These are phyloP conservation scores for Edolisoma coerulescens DNA, from an alignment of 2,113 vertebrate species.

Conservation along the genomic window DNA sequence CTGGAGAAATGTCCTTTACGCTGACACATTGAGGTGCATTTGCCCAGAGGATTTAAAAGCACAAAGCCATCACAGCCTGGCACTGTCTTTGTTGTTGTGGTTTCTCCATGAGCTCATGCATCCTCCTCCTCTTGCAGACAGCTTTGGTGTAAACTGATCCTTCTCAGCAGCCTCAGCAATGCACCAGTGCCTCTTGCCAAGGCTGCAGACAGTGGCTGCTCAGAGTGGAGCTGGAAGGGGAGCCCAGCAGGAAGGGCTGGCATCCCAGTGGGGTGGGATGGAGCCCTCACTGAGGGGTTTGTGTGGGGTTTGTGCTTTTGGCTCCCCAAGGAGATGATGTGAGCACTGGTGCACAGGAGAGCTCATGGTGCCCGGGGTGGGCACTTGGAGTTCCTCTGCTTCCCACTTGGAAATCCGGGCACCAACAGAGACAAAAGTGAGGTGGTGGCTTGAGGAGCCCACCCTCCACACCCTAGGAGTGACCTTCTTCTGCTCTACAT, in stretches of 20 bases:
- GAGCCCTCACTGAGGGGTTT: not conserved
- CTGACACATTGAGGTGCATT: not conserved
- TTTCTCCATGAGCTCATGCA: not conserved
- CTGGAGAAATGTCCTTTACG: not conserved
- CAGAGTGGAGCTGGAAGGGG: slow-evolving; percentile 25
- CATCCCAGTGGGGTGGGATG: not conserved
- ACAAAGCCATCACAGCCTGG: not conserved
- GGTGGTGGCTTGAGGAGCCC: slow-evolving; percentile 1
- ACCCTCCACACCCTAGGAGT: not conserved
- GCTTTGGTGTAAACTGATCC: not conserved
- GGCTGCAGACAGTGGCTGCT: slow-evolving; percentile 25
- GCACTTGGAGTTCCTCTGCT: not conserved
- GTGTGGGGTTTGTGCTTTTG: not conserved
- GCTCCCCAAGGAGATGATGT: not conserved
- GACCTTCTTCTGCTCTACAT: not conserved
- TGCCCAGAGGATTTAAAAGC: not conserved
- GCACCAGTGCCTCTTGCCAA: not conserved
- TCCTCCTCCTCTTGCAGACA: not conserved
- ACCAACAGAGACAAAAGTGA: not conserved
- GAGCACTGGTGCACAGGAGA: not conserved
- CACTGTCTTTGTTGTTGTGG: accelerated
- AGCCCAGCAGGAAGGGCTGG: not conserved
- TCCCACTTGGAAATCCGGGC: not conserved
- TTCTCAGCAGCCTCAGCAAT: not conserved
- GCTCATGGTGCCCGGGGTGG: not conserved